Evolutionary conservation across 2,113 vertebrate genomes (phyloP), one percentile per base, ranked within the genome.

Genomic region (Corythaeola cristata): DNA sequence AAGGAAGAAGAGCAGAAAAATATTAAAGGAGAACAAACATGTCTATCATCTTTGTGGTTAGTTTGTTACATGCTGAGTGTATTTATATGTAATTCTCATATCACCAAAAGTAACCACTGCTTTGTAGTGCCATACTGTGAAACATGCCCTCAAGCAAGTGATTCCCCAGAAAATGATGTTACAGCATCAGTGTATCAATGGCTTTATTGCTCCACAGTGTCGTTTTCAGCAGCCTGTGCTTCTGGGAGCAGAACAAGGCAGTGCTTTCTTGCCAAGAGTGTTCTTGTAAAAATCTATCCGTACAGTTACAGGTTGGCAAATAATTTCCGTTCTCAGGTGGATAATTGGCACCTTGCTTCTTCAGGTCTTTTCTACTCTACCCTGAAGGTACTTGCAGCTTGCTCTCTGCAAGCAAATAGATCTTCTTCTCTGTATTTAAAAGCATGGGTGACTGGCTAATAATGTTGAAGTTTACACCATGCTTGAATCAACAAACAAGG

Each of bases 141-240:
- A 97, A 95, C 90, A 93, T 82, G 78, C 90, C 91, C 87, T 94
- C 69, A 58, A 91, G 92, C 91, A 90, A 96, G 73, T 74, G 66
- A 87, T 89, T 97, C 78, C 72, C 88, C 10, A 14, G 85, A 86
- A 95, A 94, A 95, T 52, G 52, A 96, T 91, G 79, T 95, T 92
- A 87, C 62, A 85, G 66, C 60, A 82, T 68, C 83, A 66, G 73
- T 82, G 88, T 85, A 97, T 92, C 89, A 92, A 94, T 93, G 89
- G 50, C 86, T 95, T 95, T 94, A 88, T 85, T 89, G 73, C 72
- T 90, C 76, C 68, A 84, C 59, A 39, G 73, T 63, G 78, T 93
- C 19, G 4, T 82, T 95, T 96, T 60, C 73, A 93, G 73, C 86
- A 97, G 55, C 32, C 37, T 80, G 33, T 77, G 37, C 79, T 95